phyloP scores from a whole-genome alignment of 2,888 invertebrate genomes.

The Melanophora roralis region DNA sequence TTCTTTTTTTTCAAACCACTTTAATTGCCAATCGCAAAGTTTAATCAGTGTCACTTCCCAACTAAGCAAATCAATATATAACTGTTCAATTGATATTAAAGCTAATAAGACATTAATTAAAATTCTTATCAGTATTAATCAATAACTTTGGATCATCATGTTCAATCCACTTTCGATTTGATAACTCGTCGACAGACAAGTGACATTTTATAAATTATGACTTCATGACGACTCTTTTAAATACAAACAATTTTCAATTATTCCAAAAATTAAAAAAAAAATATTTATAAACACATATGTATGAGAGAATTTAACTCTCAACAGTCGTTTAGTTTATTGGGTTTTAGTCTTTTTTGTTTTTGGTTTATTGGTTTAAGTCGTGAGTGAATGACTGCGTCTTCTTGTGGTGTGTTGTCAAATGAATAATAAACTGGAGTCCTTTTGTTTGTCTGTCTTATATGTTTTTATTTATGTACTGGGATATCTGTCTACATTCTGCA shows the following conservation, averaged over 20 bases:
- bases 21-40: too few relatives aligned
- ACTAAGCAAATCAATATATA: conserved; percentile 34
- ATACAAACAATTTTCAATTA: conserved; percentile 37
- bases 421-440: conserved; percentile 67
- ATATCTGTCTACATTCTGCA: conserved; percentile 3
- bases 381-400: conserved; percentile 55
- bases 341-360: conserved; percentile 33
- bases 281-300: not conserved
- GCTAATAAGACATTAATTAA: conserved; percentile 73
- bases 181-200: conserved; percentile 77
- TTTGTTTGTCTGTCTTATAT: conserved; percentile 68
- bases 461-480: conserved; percentile 38
- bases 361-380: conserved; percentile 47
- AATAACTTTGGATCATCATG: conserved; percentile 73
- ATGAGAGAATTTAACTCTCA: conserved; percentile 8
- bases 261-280: conserved; percentile 39
- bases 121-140: conserved; percentile 76
- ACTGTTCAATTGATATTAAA: conserved; percentile 41
- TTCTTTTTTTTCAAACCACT: too few relatives aligned
- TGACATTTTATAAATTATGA: conserved; percentile 76
- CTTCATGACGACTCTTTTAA: conserved; percentile 60
- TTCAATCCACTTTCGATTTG: conserved; percentile 78
- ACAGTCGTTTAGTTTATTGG: conserved; percentile 34
- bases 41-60: too few relatives aligned
- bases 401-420: conserved; percentile 63